These are phyloP conservation scores for Hafferia zeledoni DNA, from an alignment of 2,797 vertebrate species.

Conservation along the genomic window DNA sequence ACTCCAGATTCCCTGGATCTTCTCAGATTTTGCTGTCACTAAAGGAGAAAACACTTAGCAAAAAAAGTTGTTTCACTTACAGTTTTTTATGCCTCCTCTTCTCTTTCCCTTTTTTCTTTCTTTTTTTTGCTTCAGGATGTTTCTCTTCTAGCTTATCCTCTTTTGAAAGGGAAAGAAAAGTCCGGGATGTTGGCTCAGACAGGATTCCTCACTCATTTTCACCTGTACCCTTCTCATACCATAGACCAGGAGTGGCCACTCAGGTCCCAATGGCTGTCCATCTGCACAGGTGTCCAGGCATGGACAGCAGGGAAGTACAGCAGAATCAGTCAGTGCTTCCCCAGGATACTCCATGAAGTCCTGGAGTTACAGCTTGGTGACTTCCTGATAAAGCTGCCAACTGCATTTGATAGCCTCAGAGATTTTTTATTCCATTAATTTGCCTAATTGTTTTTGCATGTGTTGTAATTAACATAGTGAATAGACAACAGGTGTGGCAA, in stretches of 20 bases:
- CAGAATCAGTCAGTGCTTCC: not conserved
- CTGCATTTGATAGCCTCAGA: not conserved
- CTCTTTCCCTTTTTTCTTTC: not conserved
- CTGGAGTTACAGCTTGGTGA: not conserved
- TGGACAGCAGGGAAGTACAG: rapidly evolving
- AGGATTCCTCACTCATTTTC: not conserved
- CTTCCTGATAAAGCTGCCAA: not conserved
- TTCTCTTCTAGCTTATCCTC: not conserved
- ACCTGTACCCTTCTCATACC: not conserved
- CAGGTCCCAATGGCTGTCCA: rapidly evolving
- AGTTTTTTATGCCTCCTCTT: not conserved
- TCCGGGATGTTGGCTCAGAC: not conserved
- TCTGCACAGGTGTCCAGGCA: not conserved
- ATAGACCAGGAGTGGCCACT: rapidly evolving
- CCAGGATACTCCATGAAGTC: not conserved
- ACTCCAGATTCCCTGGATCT: not conserved
- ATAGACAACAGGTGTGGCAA: not conserved
- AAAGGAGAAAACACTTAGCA: not conserved
- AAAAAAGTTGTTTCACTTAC: not conserved
- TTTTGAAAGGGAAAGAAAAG: not conserved
- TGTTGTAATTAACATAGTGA: not conserved
- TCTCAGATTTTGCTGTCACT: not conserved
- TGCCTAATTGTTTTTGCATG: not conserved
- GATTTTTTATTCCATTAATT: not conserved
- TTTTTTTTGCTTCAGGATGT: not conserved